These are phyloP conservation scores for Montipora capricornis DNA, from an alignment of 64 coral and sea anemone genomes.

Conservation along the genomic window DNA sequence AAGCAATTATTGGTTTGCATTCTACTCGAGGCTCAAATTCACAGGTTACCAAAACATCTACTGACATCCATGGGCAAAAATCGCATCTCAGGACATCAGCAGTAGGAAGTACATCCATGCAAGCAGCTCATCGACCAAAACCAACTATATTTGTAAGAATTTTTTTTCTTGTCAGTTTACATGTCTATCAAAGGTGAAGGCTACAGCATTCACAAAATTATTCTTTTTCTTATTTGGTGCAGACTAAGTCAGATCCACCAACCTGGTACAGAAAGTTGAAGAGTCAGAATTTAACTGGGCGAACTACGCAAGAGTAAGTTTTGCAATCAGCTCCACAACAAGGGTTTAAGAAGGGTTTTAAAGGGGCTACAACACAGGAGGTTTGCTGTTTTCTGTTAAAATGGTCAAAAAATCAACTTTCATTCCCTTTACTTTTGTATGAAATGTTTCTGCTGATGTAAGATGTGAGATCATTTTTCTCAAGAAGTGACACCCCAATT, in stretches of 20 bases:
- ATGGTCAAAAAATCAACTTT: too few species aligned
- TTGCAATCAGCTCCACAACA: background rate
- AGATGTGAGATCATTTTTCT: too few species aligned
- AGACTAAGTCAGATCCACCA: constrained; percentile 77
- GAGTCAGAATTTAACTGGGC: constrained; percentile 42
- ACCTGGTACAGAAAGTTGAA: constrained; percentile 87
- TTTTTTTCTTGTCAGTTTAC: background rate
- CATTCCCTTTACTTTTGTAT: too few species aligned
- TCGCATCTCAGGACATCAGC: constrained; percentile 49
- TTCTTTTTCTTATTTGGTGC: background rate
- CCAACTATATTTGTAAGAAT: constrained; percentile 89
- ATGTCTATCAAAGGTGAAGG: too few species aligned
- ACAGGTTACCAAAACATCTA: constrained; percentile 44
- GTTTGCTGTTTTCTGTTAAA: too few species aligned
- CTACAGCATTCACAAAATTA: background rate
- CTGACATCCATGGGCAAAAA: constrained; percentile 57
- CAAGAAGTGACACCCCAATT: too few species aligned
- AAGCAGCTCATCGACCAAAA: constrained; percentile 45
- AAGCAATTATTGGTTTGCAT: constrained; percentile 81
- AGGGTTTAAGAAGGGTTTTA: too few species aligned
- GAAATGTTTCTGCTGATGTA: too few species aligned
- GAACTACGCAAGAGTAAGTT: constrained; percentile 9
- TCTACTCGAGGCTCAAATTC: constrained; percentile 43
- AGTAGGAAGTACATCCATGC: constrained; percentile 9
- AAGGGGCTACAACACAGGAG: too few species aligned